Conservation (phyloP, 1,140 invertebrate genomes). For the Scaptomyza graminum region DNA sequence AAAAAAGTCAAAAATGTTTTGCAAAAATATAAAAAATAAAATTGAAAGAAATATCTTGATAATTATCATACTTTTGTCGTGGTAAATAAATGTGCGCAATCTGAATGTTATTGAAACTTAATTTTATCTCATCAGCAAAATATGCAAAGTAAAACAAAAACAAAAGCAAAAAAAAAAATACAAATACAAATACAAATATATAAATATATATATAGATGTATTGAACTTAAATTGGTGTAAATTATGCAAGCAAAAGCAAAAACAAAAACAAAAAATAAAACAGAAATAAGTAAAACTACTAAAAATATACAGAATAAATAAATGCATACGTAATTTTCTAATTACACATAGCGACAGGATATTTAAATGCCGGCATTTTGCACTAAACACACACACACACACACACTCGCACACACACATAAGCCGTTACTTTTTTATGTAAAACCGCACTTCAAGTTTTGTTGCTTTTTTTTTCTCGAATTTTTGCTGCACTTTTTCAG, state of each 20-base stretch:
- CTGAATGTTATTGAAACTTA: slow-evolving; percentile 55
- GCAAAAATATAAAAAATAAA: not conserved
- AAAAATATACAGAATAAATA: slow-evolving; percentile 50
- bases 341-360: slow-evolving; percentile 38
- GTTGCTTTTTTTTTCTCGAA: slow-evolving; percentile 68
- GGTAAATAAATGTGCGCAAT: slow-evolving; percentile 72
- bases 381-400: slow-evolving; percentile 27
- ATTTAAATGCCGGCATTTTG: slow-evolving; percentile 40
- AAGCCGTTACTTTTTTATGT: slow-evolving; percentile 60
- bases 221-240: slow-evolving; percentile 50
- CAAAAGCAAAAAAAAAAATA: slow-evolving; percentile 17
- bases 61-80: slow-evolving; percentile 73
- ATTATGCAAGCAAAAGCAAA: slow-evolving; percentile 40
- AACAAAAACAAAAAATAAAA: slow-evolving; percentile 7
- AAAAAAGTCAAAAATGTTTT: slow-evolving; percentile 20
- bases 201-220: slow-evolving; percentile 2
- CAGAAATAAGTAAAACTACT: slow-evolving; percentile 46
- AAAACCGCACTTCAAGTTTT: slow-evolving; percentile 56
- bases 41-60: slow-evolving; percentile 40
- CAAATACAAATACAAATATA: slow-evolving; percentile 7
- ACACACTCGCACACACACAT: slow-evolving; percentile 16
- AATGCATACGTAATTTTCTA: slow-evolving; percentile 75
- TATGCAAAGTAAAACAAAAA: slow-evolving; percentile 14
- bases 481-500: slow-evolving; percentile 75
- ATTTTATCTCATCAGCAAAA: slow-evolving; percentile 53